phyloP scores from a whole-genome alignment of 2,113 vertebrate species.

The Antechinus stuartii region DNA sequence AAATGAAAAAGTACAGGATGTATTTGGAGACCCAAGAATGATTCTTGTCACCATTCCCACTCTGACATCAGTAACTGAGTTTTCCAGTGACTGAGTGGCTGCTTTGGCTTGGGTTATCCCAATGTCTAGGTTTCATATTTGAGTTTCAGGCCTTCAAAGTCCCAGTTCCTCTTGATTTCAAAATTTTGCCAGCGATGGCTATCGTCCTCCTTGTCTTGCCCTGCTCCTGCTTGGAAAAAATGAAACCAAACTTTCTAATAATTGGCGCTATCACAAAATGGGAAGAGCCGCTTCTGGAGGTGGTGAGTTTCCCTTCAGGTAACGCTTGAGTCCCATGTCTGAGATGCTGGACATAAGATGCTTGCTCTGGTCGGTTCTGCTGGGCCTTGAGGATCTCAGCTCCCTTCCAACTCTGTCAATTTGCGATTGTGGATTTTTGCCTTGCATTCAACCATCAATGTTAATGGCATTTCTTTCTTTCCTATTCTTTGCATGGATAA shows the following conservation, averaged over 20 bases:
- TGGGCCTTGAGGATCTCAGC: neutral
- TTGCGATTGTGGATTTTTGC: neutral
- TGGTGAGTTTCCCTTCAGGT: neutral
- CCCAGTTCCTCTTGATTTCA: neutral
- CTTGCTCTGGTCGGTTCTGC: neutral
- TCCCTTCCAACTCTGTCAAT: neutral
- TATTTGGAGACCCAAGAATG: neutral
- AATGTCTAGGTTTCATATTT: neutral
- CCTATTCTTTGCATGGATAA: neutral
- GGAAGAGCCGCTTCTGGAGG: neutral
- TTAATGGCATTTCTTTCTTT: neutral
- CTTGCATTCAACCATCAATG: neutral
- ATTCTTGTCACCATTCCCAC: too few relatives aligned
- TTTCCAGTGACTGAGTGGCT: neutral
- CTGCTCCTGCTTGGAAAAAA: neutral
- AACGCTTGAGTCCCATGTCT: neutral
- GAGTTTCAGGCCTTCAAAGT: neutral
- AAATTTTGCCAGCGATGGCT: neutral
- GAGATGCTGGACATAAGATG: neutral
- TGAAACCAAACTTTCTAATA: neutral
- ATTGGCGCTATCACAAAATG: neutral
- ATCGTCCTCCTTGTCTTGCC: neutral
- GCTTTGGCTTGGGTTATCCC: neutral
- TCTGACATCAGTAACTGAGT: neutral
- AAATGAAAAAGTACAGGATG: neutral